Evolutionary conservation across 2,113 vertebrate genomes (phyloP).

Genomic region (Pampusana beccarii): DNA sequence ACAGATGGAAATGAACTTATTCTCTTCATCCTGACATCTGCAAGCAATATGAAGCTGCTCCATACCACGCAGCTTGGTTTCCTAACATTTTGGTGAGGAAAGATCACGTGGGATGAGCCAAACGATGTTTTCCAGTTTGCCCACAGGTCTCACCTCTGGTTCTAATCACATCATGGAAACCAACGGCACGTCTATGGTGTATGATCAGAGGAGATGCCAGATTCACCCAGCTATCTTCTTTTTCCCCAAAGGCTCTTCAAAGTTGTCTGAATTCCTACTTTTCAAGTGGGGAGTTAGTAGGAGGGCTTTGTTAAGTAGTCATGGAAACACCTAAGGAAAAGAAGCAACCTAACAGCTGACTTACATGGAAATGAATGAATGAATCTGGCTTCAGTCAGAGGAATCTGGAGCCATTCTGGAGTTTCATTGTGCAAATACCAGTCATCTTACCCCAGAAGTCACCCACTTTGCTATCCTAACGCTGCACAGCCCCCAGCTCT

Average conservation of each 20-base stretch:
- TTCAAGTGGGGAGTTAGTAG: not conserved
- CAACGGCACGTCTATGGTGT: not conserved
- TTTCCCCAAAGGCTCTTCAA: not conserved
- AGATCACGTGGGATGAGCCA: not conserved
- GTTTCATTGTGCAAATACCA: not conserved
- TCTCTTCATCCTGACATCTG: conserved; percentile 52
- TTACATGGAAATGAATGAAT: not conserved
- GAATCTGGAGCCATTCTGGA: not conserved
- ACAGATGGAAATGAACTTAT: conserved; percentile 30
- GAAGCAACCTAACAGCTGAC: not conserved
- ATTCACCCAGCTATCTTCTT: not conserved
- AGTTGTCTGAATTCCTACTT: not conserved
- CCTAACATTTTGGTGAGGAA: not conserved
- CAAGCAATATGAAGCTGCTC: conserved; percentile 37
- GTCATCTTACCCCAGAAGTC: not conserved
- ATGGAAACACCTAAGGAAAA: not conserved
- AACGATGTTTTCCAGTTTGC: not conserved
- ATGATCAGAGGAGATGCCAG: not conserved
- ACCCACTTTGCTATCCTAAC: not conserved
- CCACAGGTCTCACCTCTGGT: not conserved
- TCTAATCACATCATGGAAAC: not conserved
- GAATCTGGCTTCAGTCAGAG: not conserved
- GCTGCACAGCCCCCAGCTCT: not conserved
- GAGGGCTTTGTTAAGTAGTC: not conserved
- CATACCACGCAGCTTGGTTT: not conserved